Percentiles rank a stretch among this genome's conserved stretches.
phyloP scores from a whole-genome alignment of 2,113 vertebrate genomes.

The Anser cygnoides region DNA sequence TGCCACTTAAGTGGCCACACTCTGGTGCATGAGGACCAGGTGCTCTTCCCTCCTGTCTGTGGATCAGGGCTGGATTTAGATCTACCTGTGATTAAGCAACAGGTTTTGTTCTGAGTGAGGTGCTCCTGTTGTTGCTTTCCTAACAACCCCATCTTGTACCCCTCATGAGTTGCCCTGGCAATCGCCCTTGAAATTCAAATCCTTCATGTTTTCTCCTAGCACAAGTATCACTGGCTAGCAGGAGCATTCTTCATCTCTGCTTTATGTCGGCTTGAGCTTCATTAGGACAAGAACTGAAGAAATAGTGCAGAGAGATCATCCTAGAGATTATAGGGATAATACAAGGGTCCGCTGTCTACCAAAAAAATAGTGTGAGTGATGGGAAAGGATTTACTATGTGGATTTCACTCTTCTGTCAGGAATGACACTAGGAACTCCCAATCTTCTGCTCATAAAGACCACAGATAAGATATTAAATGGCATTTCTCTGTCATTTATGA shows the following conservation, averaged over 20 bases:
- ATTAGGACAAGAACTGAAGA: background rate
- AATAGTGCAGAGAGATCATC: background rate
- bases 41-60: background rate
- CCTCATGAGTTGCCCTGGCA: background rate
- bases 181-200: background rate
- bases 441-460: background rate
- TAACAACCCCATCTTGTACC: background rate
- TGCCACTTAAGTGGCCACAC: background rate
- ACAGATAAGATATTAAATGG: background rate
- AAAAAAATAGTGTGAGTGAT: background rate
- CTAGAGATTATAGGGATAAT: background rate
- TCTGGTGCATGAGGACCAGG: background rate
- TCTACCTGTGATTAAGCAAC: background rate
- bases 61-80: background rate
- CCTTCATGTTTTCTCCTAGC: background rate
- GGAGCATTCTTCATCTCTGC: background rate
- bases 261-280: background rate
- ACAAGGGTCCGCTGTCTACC: background rate
- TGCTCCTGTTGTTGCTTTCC: background rate
- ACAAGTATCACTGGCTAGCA: background rate
- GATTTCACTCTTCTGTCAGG: constrained; percentile 10
- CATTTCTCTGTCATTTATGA: constrained; percentile 38
- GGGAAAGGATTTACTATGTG: background rate
- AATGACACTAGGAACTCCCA: background rate
- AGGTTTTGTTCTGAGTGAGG: background rate